Conservation (phyloP, 2,797 vertebrate genomes). For the Chelidonichthys spinosus region DNA sequence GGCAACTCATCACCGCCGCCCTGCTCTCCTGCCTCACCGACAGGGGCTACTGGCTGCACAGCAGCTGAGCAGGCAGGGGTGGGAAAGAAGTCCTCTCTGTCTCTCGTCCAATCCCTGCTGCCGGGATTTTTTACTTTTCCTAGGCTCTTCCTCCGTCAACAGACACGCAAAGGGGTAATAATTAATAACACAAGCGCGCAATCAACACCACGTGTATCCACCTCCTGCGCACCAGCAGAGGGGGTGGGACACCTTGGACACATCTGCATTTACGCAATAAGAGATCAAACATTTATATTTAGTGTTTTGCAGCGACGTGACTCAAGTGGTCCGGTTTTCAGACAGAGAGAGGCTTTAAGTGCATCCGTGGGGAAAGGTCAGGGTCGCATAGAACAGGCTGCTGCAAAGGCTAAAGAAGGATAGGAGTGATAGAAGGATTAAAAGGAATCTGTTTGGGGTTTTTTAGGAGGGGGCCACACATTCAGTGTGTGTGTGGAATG, state of each 20-base stretch:
- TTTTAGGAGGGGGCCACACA: background rate
- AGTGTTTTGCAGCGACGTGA: background rate
- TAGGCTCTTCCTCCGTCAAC: background rate
- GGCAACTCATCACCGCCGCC: conserved; percentile 37
- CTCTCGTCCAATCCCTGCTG: conserved; percentile 42
- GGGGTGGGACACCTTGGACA: too few species aligned
- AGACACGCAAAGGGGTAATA: background rate
- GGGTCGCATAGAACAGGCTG: background rate
- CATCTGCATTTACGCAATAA: background rate
- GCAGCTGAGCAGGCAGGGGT: conserved; percentile 55
- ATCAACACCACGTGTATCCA: background rate
- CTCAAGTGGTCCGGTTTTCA: conserved; percentile 14
- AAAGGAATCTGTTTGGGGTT: background rate
- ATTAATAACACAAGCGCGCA: background rate
- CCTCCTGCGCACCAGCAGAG: background rate
- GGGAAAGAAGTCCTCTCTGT: conserved; percentile 30
- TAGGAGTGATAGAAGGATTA: conserved; percentile 32
- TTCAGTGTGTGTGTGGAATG: background rate
- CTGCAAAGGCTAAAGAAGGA: conserved; percentile 9
- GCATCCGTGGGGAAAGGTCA: conserved; percentile 10
- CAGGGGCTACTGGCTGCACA: conserved; percentile 37
- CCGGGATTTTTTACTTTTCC: conserved; percentile 18
- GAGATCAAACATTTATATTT: conserved; percentile 17
- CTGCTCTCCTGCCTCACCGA: conserved; percentile 45
- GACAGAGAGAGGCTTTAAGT: conserved; percentile 7